These are phyloP conservation scores for Diorhabda carinulata DNA, from an alignment of 1,140 invertebrate species.

Conservation along the genomic window DNA sequence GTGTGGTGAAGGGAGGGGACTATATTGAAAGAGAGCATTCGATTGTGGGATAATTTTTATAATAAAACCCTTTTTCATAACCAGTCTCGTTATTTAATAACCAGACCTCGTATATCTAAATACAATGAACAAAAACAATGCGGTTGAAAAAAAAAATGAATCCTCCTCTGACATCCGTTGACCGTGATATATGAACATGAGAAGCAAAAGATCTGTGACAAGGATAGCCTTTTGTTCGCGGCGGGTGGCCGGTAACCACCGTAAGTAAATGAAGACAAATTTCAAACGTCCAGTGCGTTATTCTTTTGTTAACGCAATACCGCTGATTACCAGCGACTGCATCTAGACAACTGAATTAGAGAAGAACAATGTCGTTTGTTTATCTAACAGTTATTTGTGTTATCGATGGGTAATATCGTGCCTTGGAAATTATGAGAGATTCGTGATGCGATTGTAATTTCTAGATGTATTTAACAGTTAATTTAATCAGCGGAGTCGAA, in stretches of 20 bases:
- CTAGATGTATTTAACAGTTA: background rate
- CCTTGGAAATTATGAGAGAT: background rate
- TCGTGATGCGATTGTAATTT: background rate
- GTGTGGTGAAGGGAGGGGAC: too few relatives aligned
- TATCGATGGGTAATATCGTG: background rate
- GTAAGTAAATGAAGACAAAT: slow-evolving; percentile 32
- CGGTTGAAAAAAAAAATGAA: background rate
- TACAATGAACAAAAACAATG: too few relatives aligned
- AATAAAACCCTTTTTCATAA: too few relatives aligned
- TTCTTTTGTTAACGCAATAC: slow-evolving; percentile 13
- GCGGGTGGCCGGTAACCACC: slow-evolving; percentile 29
- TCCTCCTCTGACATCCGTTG: background rate
- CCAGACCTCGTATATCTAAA: too few relatives aligned
- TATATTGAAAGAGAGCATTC: too few relatives aligned
- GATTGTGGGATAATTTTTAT: too few relatives aligned
- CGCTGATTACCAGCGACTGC: slow-evolving; percentile 24
- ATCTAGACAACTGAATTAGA: slow-evolving; percentile 19
- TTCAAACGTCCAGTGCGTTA: slow-evolving; percentile 17
- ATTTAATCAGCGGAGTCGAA: background rate
- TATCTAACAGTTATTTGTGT: background rate
- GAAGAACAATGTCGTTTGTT: slow-evolving; percentile 6
- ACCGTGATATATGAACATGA: slow-evolving; percentile 31
- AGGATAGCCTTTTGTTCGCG: slow-evolving; percentile 27
- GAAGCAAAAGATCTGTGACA: slow-evolving; percentile 30
- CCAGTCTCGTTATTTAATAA: too few relatives aligned